Percentiles rank a stretch among this genome's conserved stretches.
These are phyloP conservation scores for Anolis apletophallus DNA, from an alignment of 2,797 vertebrate genomes.

Conservation along the genomic window DNA sequence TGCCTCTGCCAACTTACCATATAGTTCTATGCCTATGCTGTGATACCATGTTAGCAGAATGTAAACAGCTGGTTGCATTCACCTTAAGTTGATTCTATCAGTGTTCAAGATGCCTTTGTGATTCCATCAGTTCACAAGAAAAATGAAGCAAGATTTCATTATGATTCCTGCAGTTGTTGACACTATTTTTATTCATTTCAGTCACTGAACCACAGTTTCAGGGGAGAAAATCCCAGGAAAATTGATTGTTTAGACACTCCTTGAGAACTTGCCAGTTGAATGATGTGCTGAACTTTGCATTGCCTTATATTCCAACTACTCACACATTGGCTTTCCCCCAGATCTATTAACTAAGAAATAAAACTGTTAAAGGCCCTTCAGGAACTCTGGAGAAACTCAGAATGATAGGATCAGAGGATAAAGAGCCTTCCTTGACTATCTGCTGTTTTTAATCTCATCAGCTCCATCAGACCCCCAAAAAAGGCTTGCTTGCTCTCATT, in stretches of 20 bases:
- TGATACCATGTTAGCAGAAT: neutral
- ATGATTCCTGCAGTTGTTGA: neutral
- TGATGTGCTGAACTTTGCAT: neutral
- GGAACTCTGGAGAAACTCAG: neutral
- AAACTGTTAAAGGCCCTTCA: constrained; percentile 7
- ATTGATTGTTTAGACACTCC: neutral
- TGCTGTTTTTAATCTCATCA: constrained; percentile 21
- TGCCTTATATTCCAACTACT: neutral
- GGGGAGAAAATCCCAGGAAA: neutral
- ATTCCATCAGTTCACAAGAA: neutral
- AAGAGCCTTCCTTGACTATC: constrained; percentile 19
- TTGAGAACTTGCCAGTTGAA: neutral
- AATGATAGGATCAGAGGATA: constrained; percentile 23
- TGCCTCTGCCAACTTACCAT: neutral
- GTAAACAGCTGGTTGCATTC: constrained; percentile 1
- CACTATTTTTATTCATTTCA: neutral
- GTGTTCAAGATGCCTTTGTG: neutral
- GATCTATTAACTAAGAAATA: constrained; percentile 23
- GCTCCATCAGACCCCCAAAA: constrained; percentile 21
- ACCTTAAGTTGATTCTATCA: neutral
- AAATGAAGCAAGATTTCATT: neutral
- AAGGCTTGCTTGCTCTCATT: constrained; percentile 35
- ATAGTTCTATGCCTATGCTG: neutral
- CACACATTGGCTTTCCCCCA: neutral
- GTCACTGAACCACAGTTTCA: neutral